Base-by-base conservation (phyloP, 2,888 invertebrate genomes). In the Tanypteryx hageni region DNA sequence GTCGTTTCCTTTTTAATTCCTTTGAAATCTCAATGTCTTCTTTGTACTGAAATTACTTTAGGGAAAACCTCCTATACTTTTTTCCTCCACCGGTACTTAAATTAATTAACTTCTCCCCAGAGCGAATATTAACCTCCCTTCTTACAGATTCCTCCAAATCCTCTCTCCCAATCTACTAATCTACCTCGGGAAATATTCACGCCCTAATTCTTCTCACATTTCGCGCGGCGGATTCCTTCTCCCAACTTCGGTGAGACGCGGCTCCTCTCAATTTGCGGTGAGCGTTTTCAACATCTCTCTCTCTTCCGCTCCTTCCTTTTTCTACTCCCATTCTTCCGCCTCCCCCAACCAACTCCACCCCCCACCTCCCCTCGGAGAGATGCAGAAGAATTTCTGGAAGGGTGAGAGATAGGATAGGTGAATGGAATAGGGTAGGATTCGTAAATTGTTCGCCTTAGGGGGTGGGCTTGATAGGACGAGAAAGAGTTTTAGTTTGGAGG, bases 191-290 rank as follows among this genome's bases (percentile, higher is more conserved):
- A 85, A 76, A 59, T 85, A 85, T 85, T 85, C 85, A 85, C 85
- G 85, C 85, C 85, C 85, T 59, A 85, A 85, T 85, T 85, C 85
- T 85, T 85, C 85, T n/a, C 22, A 22, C 59, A 22, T 85, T 85
- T 22, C 8, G 14, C n/a, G n/a, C 57, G n/a, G 84, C 57, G 83
- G 18, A 68, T 27, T 82, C 82, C 82, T 82, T 31, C 82, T 5
- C 31, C 13, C 16, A 27, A 31, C 44, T 44, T 31, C 16, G 7
- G 27, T 3, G 76, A 22, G n/a, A 2, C 76, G 76, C 13, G 56
- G 18, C 56, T 14, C 57, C 82, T 57, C 61, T 86, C 86, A 86
- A 86, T 86, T 86, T 86, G 86, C 31, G 61, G 27, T 13, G 11
- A 59, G 27, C 86, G 86, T 61, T 61, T 22, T 59, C 86, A 22